Evolutionary conservation across 2,888 invertebrate species (phyloP).

Genomic region (Ichneumon xanthorius): DNA sequence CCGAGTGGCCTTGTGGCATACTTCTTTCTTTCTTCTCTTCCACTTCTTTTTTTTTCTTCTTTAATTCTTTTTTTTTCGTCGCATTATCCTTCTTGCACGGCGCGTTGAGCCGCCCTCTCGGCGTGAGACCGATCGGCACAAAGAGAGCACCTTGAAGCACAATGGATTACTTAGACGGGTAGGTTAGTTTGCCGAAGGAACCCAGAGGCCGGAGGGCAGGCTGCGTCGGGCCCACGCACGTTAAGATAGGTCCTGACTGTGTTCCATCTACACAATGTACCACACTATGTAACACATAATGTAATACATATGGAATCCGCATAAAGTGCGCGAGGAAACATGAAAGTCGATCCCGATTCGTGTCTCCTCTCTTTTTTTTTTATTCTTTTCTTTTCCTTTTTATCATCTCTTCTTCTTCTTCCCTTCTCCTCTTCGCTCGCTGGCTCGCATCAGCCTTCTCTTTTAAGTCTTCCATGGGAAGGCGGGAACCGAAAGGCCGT

Average conservation of each 20-base stretch:
- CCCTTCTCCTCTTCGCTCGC: not conserved
- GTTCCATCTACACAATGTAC: slow-evolving; percentile 26
- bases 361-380: slow-evolving; percentile 11
- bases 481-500: slow-evolving; percentile 6
- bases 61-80: slow-evolving; percentile 6
- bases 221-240: slow-evolving; percentile 77
- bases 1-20: slow-evolving; percentile 81
- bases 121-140: slow-evolving; percentile 80
- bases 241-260: slow-evolving; percentile 83
- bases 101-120: slow-evolving; percentile 72
- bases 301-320: slow-evolving; percentile 37
- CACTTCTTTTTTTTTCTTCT: slow-evolving; percentile 49
- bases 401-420: slow-evolving; percentile 15
- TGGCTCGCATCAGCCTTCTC: not conserved
- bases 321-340: slow-evolving; percentile 49
- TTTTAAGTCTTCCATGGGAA: slow-evolving; percentile 30
- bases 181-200: slow-evolving; percentile 83
- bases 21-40: slow-evolving; percentile 70
- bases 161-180: slow-evolving; percentile 83
- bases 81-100: slow-evolving; percentile 70
- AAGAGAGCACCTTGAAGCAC: slow-evolving; percentile 80
- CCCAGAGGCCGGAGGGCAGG: slow-evolving; percentile 74
- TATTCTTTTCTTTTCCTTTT: slow-evolving; percentile 23
- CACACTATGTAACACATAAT: slow-evolving; percentile 21
- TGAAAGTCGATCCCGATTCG: slow-evolving; percentile 49